Base-by-base conservation (phyloP, 2,888 invertebrate species). In the Phrixothrix hirtus region DNA sequence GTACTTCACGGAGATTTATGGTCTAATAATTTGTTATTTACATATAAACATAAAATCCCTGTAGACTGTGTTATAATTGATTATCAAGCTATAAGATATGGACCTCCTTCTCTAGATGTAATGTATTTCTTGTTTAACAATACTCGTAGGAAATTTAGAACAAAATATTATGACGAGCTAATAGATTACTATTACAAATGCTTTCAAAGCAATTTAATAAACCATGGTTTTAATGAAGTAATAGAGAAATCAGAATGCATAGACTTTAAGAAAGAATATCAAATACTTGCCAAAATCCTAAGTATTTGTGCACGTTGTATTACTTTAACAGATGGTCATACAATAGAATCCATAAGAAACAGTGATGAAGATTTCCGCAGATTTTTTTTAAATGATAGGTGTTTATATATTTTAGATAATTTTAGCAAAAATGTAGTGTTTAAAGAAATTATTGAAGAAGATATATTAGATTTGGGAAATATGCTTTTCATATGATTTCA, bases 1-100 rank as follows among this genome's bases (percentile, higher is more conserved):
- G 3, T 21, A 21, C 21, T 21, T 14, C 72, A 75, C 46, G 71
- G 71, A 25, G 71, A 73, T 58, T 35, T 71, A 43, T 69, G 71
- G 63, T 38, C 56, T 2, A 65, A 62, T 26, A 73, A 73, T 55
- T 43, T 69, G n/a, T 46, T 73, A 39, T 68, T 69, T 41, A 59
- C 66, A 39, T 60, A 67, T 34, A 53, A 64, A 21, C 38, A 56
- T 5, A 42, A 38, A 10, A 34, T 17, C 15, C 64, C 66, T 11
- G 26, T 44, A 25, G 32, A 56, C 32, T 51, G 50, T 43, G 12
- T 50, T 14, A 14, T 47, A 10, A 7, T 58, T 16, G 47, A 56
- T 35, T 60, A 58, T 32, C 32, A 57, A 39, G 26, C 58, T 4
- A 44, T 34, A 21, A 21, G 7, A 21, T 21, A 21, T 21, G 21